These are phyloP conservation scores for Microctonus brassicae DNA, from an alignment of 2,888 invertebrate genomes.

Conservation along the genomic window DNA sequence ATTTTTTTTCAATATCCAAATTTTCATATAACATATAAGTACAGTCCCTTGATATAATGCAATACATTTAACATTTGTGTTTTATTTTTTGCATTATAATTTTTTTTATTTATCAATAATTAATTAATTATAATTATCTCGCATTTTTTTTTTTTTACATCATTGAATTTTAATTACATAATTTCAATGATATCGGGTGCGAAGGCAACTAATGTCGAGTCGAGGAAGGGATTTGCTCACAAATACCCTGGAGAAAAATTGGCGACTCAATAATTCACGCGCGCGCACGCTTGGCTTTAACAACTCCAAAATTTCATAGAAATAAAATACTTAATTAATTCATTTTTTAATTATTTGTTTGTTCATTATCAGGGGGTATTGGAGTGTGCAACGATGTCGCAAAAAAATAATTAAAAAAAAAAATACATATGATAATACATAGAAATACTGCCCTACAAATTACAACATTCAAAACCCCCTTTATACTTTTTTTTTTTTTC, in stretches of 20 bases:
- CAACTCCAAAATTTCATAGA: constrained; percentile 26
- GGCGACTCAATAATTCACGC: constrained; percentile 20
- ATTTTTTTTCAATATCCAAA: constrained; percentile 36
- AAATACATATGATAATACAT: constrained; percentile 28
- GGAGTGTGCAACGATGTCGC: background rate
- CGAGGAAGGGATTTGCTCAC: constrained; percentile 27
- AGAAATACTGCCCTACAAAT: constrained; percentile 48
- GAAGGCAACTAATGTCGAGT: constrained; percentile 41
- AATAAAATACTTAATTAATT: constrained; percentile 32
- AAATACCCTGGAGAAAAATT: constrained; percentile 15
- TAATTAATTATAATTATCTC: constrained; percentile 28
- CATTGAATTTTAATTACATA: constrained; percentile 13
- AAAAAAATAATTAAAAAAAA: background rate
- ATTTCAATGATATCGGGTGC: constrained; percentile 27
- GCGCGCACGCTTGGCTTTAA: background rate
- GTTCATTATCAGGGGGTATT: background rate
- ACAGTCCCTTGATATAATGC: constrained; percentile 35
- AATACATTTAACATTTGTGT: constrained; percentile 32
- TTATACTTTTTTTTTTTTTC: too few relatives aligned
- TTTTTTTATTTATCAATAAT: constrained; percentile 19
- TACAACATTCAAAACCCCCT: constrained; percentile 44
- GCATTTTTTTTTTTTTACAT: constrained; percentile 18
- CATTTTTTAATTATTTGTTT: background rate
- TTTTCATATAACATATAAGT: constrained; percentile 41
- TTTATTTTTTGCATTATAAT: constrained; percentile 16